Conservation (phyloP, 1,140 invertebrate genomes). For the Trichonephila clavata region DNA sequence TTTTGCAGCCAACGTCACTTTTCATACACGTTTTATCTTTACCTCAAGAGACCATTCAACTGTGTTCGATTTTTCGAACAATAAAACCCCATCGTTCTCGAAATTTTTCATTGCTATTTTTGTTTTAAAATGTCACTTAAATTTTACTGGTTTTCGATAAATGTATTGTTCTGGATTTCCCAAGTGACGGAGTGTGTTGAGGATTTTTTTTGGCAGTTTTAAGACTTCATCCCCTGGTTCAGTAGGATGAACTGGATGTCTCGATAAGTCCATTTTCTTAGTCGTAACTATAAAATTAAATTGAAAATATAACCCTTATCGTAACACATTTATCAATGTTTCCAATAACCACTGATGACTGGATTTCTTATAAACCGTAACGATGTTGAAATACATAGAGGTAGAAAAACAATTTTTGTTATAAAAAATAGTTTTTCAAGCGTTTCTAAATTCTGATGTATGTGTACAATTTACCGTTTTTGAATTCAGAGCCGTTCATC, state of each 20-base stretch:
- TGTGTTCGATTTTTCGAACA: slow-evolving; percentile 6
- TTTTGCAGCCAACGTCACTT: neutral
- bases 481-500: too few relatives aligned
- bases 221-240: neutral
- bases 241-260: neutral
- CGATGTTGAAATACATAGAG: too few relatives aligned
- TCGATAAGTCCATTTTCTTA: neutral
- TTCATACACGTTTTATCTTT: neutral
- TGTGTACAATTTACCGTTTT: too few relatives aligned
- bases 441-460: too few relatives aligned
- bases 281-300: neutral
- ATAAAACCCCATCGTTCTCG: neutral
- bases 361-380: too few relatives aligned
- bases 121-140: slow-evolving; percentile 2
- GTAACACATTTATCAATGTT: neutral
- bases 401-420: too few relatives aligned
- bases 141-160: slow-evolving; percentile 9
- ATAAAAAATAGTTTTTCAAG: too few relatives aligned
- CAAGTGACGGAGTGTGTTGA: neutral
- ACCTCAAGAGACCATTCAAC: neutral
- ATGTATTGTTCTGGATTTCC: neutral
- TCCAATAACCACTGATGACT: neutral
- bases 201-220: neutral
- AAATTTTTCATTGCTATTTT: neutral
- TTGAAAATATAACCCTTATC: neutral